phyloP scores from a whole-genome alignment of 2,888 invertebrate species.

The Macrosiphum euphorbiae region DNA sequence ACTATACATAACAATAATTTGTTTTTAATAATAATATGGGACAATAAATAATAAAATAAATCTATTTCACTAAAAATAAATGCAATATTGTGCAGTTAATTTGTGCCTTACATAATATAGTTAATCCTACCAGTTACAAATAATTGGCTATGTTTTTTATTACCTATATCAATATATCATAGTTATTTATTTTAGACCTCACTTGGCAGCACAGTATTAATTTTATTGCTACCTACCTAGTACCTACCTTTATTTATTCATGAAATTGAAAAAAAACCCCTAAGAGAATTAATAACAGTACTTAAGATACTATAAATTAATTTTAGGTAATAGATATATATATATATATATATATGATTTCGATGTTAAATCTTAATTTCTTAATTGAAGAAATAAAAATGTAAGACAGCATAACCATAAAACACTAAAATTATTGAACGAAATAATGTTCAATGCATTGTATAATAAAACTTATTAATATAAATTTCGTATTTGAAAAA shows the following conservation, averaged over 20 bases:
- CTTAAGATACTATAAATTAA: neutral
- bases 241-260: neutral
- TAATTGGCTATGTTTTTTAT: neutral
- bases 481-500: neutral
- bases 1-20: too few species aligned
- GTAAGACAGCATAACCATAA: neutral
- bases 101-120: neutral
- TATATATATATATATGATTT: neutral
- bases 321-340: too few species aligned
- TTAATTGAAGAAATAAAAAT: neutral
- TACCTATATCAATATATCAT: neutral
- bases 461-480: neutral
- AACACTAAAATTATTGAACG: neutral
- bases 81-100: neutral
- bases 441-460: neutral
- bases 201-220: neutral
- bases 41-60: neutral
- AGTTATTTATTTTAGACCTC: neutral
- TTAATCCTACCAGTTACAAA: too few species aligned
- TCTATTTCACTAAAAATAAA: too few species aligned
- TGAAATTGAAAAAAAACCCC: neutral
- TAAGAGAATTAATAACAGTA: neutral
- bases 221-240: neutral
- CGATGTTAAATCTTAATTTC: neutral
- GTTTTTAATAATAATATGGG: neutral